Conservation (phyloP, 2,113 vertebrate species). For the Embiotoca jacksoni region DNA sequence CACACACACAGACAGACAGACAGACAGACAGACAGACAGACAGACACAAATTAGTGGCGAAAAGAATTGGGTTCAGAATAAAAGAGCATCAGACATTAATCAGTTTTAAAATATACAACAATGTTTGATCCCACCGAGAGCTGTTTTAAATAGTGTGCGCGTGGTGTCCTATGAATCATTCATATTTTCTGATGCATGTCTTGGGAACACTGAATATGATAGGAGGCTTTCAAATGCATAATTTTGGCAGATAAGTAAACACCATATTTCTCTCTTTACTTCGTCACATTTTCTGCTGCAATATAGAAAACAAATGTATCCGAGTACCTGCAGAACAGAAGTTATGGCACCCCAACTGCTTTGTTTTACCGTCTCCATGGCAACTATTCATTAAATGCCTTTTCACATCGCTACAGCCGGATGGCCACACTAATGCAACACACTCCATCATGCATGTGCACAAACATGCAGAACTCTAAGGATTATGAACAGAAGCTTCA, state of each 20-base stretch:
- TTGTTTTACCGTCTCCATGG: conserved; percentile 56
- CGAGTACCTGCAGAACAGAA: conserved; percentile 3
- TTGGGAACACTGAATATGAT: conserved; percentile 43
- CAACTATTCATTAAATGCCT: conserved; percentile 58
- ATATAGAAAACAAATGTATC: conserved; percentile 34
- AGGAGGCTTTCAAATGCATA: conserved; percentile 52
- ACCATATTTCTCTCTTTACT: conserved; percentile 8
- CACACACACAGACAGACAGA: no score
- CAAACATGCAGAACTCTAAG: conserved; percentile 10
- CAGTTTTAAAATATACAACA: conserved; percentile 1
- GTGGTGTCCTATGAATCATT: conserved; percentile 53
- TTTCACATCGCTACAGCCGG: conserved; percentile 21
- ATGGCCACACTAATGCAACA: conserved; percentile 14
- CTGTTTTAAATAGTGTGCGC: conserved; percentile 22
- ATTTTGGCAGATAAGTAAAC: conserved; percentile 46
- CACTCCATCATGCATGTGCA: conserved; percentile 19
- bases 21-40: neutral
- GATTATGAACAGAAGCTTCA: conserved; percentile 28
- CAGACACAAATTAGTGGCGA: neutral
- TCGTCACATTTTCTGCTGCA: conserved; percentile 28
- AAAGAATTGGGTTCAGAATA: conserved; percentile 10
- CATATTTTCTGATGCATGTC: conserved; percentile 58
- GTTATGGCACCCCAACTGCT: conserved; percentile 34
- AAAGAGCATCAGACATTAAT: conserved; percentile 4
- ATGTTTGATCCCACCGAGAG: conserved; percentile 17